Evolutionary conservation across 1,140 invertebrate genomes (phyloP).

Genomic region (Drosophila punjabiensis): DNA sequence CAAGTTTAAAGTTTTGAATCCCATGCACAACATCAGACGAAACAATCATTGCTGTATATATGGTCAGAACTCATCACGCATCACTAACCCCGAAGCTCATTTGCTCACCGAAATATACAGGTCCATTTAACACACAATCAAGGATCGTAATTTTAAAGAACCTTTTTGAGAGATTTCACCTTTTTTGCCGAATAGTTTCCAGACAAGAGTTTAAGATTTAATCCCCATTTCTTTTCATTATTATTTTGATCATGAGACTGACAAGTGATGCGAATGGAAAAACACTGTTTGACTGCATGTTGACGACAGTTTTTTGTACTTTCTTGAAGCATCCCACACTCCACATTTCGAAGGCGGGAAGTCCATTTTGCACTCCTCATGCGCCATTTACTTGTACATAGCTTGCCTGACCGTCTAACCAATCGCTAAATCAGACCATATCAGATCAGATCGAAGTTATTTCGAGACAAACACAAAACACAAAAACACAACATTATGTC

Average conservation of each 20-base stretch:
- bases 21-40: conserved; percentile 27
- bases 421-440: conserved; percentile 18
- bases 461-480: conserved; percentile 3
- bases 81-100: conserved; percentile 29
- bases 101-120: conserved; percentile 32
- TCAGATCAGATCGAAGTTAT: conserved; percentile 28
- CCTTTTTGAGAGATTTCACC: conserved; percentile 79
- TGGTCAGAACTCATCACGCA: conserved; percentile 35
- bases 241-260: conserved; percentile 34
- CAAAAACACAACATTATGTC: conserved; percentile 58
- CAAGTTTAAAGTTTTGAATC: conserved; percentile 20
- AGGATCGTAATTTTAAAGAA: conserved; percentile 38
- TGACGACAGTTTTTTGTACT: conserved; percentile 19
- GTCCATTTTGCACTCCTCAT: conserved; percentile 31
- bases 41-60: conserved; percentile 59
- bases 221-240: conserved; percentile 43
- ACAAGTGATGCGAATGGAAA: conserved; percentile 23
- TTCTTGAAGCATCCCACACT: conserved; percentile 14
- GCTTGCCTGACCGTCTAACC: conserved; percentile 63
- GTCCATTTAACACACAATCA: conserved; percentile 51
- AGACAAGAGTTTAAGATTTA: conserved; percentile 40
- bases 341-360: conserved; percentile 4
- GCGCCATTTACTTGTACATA: conserved; percentile 58
- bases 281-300: conserved; percentile 29
- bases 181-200: conserved; percentile 56